A percentile compares a stretch with the other conserved stretches of the same genome.
Evolutionary conservation across 2,113 vertebrate species (phyloP).

Genomic region (Tympanuchus pallidicinctus): DNA sequence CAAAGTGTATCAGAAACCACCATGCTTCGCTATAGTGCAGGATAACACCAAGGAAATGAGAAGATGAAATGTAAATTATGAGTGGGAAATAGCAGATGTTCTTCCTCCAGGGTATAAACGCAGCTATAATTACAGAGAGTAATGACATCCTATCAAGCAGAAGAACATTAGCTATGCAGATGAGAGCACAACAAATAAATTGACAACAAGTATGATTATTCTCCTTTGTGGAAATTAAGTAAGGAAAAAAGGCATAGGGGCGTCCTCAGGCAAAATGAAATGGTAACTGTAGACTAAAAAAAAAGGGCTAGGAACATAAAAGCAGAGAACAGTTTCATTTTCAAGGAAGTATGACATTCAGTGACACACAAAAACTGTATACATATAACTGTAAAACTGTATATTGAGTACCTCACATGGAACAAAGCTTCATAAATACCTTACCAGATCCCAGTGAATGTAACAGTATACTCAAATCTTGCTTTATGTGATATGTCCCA

Average conservation of each 20-base stretch:
- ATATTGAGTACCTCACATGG: background rate
- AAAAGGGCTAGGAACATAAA: background rate
- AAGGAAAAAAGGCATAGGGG: background rate
- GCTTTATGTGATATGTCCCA: background rate
- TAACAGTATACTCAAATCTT: background rate
- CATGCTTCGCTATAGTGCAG: background rate
- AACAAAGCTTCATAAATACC: background rate
- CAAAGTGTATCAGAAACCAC: background rate
- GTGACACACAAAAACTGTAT: background rate
- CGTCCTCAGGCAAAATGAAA: background rate
- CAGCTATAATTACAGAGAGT: conserved; percentile 49
- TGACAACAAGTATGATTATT: conserved; percentile 40
- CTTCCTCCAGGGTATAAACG: conserved; percentile 61
- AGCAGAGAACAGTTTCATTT: background rate
- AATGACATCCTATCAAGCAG: conserved; percentile 50
- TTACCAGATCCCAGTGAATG: background rate
- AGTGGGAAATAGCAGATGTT: conserved; percentile 72
- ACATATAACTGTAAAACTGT: background rate
- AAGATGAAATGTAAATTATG: conserved; percentile 23
- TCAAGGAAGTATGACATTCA: background rate
- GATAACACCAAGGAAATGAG: background rate
- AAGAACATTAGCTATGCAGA: conserved; percentile 40
- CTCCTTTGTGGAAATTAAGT: conserved; percentile 4
- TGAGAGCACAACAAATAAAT: conserved; percentile 54
- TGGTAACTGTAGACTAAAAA: background rate